Conservation (phyloP, 1,140 invertebrate genomes). For the Mesaphorura yosii region DNA sequence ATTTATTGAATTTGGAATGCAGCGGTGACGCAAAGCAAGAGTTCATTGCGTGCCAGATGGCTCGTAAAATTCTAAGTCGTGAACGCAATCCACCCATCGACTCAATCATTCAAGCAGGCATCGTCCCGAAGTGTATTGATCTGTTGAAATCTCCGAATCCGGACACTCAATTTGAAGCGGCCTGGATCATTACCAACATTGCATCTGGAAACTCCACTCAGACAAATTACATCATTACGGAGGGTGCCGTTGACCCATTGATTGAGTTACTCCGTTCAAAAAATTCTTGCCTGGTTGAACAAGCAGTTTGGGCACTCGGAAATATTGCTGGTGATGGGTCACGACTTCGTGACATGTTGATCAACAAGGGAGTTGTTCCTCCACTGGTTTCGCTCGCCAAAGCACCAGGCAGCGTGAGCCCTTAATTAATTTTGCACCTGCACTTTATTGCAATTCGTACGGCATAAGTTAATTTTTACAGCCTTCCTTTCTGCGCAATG, state of each 20-base stretch:
- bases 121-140: constrained; percentile 71
- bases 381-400: constrained; percentile 34
- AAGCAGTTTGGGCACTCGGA: constrained; percentile 86
- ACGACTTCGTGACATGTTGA: constrained; percentile 41
- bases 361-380: constrained; percentile 33
- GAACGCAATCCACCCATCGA: constrained; percentile 92
- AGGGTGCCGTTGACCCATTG: constrained; percentile 76
- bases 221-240: constrained; percentile 71
- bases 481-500: constrained; percentile 45
- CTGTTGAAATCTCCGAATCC: constrained; percentile 60
- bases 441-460: background rate
- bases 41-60: constrained; percentile 57
- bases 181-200: constrained; percentile 97
- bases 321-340: constrained; percentile 40
- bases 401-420: constrained; percentile 27
- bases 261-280: constrained; percentile 60
- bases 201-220: constrained; percentile 87
- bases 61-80: constrained; percentile 77
- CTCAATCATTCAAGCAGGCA: constrained; percentile 68
- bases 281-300: constrained; percentile 76
- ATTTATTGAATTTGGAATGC: constrained; percentile 3
- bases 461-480: background rate
- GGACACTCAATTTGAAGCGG: constrained; percentile 90
- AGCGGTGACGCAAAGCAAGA: constrained; percentile 48
- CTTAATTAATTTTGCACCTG: background rate